A percentile compares a stretch with the other conserved stretches of the same genome.
Evolutionary conservation across 2,113 vertebrate species (phyloP).

Genomic region (Corythaixoides concolor): DNA sequence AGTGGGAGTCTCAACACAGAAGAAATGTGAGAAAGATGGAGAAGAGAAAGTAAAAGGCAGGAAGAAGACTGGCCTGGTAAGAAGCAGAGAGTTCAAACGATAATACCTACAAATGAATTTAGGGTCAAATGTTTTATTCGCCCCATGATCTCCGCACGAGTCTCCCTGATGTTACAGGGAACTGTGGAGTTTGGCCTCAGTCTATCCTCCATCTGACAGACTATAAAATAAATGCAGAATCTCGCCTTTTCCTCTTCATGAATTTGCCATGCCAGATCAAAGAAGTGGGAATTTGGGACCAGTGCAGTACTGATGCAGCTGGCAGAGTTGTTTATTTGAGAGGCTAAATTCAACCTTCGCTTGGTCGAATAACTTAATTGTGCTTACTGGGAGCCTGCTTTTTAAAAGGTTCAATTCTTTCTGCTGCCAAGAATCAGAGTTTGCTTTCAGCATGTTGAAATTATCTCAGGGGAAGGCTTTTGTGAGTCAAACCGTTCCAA

Average conservation of each 20-base stretch:
- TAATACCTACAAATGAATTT: not conserved
- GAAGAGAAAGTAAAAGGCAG: not conserved
- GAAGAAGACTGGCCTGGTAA: not conserved
- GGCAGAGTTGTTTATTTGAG: conserved; percentile 50
- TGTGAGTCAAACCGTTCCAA: conserved; percentile 39
- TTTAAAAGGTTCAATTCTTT: conserved; percentile 59
- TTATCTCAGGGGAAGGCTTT: conserved; percentile 53
- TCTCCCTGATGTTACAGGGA: not conserved
- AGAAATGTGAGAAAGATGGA: not conserved
- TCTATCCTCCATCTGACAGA: not conserved
- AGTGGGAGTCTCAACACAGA: not conserved
- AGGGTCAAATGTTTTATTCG: not conserved
- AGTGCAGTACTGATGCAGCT: conserved; percentile 33
- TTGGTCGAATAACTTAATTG: conserved; percentile 61
- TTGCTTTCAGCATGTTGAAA: conserved; percentile 50
- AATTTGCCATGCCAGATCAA: conserved; percentile 43
- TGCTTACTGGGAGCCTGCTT: conserved; percentile 52
- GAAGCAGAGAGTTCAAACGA: not conserved
- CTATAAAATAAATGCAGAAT: conserved; percentile 10
- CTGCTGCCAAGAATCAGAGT: conserved; percentile 59
- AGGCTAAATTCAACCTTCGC: conserved; percentile 57
- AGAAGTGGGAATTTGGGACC: conserved; percentile 33
- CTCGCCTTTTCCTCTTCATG: not conserved
- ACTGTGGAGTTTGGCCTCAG: not conserved
- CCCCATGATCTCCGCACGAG: not conserved